These are phyloP conservation scores for Isaurus tuberculatus DNA, from an alignment of 92 coral and sea anemone genomes.

Conservation along the genomic window DNA sequence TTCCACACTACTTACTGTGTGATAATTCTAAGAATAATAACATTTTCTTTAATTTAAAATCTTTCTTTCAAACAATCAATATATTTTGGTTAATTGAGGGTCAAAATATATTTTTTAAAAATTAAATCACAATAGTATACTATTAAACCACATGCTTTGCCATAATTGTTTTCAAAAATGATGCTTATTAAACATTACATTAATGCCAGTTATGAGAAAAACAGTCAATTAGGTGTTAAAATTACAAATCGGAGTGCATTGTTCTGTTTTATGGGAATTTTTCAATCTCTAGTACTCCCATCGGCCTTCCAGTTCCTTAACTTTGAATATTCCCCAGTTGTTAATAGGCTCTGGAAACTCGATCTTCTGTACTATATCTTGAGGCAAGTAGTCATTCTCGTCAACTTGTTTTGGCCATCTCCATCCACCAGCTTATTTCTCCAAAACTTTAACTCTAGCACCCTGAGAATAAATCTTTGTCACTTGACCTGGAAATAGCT, in stretches of 20 bases:
- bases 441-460: constrained; percentile 55
- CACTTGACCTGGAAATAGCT: no score
- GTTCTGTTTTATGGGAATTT: constrained; percentile 31
- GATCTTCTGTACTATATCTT: constrained; percentile 46
- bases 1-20: constrained; percentile 34
- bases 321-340: constrained; percentile 31
- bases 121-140: constrained; percentile 31
- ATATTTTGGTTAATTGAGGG: constrained; percentile 29
- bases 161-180: constrained; percentile 34
- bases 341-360: constrained; percentile 44
- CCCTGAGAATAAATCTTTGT: constrained; percentile 59
- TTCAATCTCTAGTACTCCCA: constrained; percentile 29
- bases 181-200: constrained; percentile 21
- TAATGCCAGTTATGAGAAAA: constrained; percentile 29
- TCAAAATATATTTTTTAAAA: constrained; percentile 21
- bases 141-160: constrained; percentile 39
- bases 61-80: constrained; percentile 36
- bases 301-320: constrained; percentile 35
- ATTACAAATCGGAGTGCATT: constrained; percentile 21
- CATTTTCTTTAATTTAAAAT: constrained; percentile 14
- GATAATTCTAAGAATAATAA: constrained; percentile 28
- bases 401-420: constrained; percentile 62
- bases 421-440: constrained; percentile 69
- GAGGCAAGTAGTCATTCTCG: constrained; percentile 52
- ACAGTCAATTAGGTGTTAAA: constrained; percentile 32